Evolutionary conservation across 1,140 invertebrate genomes (phyloP).

Genomic region (Drosophila sturtevanti): DNA sequence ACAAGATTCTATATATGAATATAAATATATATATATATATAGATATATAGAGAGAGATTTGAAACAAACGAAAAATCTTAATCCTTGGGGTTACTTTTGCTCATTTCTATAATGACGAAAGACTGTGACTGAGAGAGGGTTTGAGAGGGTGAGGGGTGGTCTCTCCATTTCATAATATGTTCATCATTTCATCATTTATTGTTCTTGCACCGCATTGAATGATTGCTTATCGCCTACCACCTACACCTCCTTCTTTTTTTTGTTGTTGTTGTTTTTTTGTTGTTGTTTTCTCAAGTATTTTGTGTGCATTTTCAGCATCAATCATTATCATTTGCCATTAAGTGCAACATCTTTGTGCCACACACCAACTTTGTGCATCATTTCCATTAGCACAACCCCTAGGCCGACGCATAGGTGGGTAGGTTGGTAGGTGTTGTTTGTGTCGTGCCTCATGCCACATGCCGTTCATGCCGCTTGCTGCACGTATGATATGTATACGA

Average conservation of each 20-base stretch:
- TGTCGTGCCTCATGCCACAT: neutral
- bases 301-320: constrained; percentile 58
- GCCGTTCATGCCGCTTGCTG: constrained; percentile 7
- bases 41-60: no score
- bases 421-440: neutral
- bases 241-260: no score
- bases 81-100: neutral
- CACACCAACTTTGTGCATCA: constrained; percentile 33
- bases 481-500: constrained; percentile 23
- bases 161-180: no score
- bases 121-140: no score
- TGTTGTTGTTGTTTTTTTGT: no score
- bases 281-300: no score
- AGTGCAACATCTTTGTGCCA: constrained; percentile 52
- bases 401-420: no score
- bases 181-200: constrained; percentile 51
- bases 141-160: no score
- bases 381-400: constrained; percentile 72
- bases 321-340: constrained; percentile 80
- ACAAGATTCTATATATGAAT: no score
- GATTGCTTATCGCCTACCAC: constrained; percentile 60
- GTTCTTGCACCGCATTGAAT: constrained; percentile 58
- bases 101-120: constrained; percentile 10
- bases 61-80: no score
- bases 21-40: no score